Base-by-base conservation (phyloP, 2,113 vertebrate genomes). In the Pollachius pollachius region DNA sequence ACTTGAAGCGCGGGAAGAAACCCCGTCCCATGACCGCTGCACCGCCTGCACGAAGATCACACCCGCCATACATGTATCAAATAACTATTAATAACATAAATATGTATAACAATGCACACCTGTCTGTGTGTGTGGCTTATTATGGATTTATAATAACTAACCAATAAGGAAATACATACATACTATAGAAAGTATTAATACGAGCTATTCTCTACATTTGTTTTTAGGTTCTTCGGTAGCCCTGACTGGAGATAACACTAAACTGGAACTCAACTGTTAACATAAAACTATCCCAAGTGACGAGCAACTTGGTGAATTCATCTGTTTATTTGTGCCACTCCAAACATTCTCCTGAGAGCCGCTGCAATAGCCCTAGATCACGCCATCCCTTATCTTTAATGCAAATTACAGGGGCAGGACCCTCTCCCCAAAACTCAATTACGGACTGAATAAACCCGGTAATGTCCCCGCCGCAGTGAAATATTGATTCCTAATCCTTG, bases 401-500 rank as follows among this genome's bases (percentile, higher is more conserved):
- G 85, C 85, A 88, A 88, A 88, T 90, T 89, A 83, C 85, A 76
- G 84, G 85, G 73, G 72, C 80, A 71, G 79, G 79, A 41, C 34
- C 84, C 83, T 81, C 72, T 75, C 67, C 80, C 77, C 84, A 77
- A 89, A 89, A 89, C 88, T 88, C 84, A 89, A 91, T 89, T 89
- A 91, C 83, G 74, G 81, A 70, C 86, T 81, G 88, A 88, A 91
- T 89, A 88, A 91, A 89, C 87, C 73, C 81, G 72, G 80, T 89
- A 87, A 89, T 87, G 85, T 85, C 87, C 85, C 77, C 68, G 74
- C 86, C 83, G 84, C 85, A 84, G 89, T 89, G 88, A 91, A 92
- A 90, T 92, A 92, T 91, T 89, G 90, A 91, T 91, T 86, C 85
- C 84, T 89, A 89, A 90, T 89, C 87, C 87, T 71, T 81, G 82